Percentiles rank a stretch among this genome's conserved stretches.
phyloP scores from a whole-genome alignment of 2,797 vertebrate species.

The Sparidentex hasta region DNA sequence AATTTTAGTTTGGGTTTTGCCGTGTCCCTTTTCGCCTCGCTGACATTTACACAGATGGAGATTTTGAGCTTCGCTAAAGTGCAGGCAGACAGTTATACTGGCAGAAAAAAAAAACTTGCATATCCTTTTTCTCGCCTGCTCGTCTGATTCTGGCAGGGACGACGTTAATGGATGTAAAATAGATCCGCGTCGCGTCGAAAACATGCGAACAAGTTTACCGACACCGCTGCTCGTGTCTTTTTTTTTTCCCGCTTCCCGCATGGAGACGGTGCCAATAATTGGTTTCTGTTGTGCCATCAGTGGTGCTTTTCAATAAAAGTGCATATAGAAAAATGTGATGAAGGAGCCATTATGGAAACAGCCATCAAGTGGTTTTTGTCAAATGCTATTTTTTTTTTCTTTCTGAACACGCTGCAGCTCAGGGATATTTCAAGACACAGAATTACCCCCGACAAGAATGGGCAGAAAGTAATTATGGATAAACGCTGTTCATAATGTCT shows the following conservation, averaged over 20 bases:
- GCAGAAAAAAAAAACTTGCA: constrained; percentile 26
- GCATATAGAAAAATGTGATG: constrained; percentile 58
- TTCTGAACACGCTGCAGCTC: constrained; percentile 50
- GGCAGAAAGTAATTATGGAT: constrained; percentile 67
- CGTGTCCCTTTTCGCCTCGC: constrained; percentile 51
- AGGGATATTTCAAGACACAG: constrained; percentile 68
- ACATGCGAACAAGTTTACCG: constrained; percentile 23
- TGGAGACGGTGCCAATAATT: constrained; percentile 50
- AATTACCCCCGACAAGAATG: constrained; percentile 61
- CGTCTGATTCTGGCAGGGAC: constrained; percentile 19
- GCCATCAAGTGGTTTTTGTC: constrained; percentile 59
- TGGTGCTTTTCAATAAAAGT: constrained; percentile 44
- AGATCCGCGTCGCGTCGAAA: constrained; percentile 17
- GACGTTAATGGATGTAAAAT: constrained; percentile 21
- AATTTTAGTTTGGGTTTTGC: constrained; percentile 27
- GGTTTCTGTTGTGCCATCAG: constrained; percentile 51
- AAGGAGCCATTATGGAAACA: constrained; percentile 72
- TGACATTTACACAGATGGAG: constrained; percentile 46
- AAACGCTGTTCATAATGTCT: constrained; percentile 58
- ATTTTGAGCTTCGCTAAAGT: constrained; percentile 32
- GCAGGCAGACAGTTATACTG: background rate
- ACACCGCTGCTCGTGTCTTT: constrained; percentile 14
- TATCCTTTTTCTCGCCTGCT: constrained; percentile 38
- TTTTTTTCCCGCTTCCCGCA: constrained; percentile 11
- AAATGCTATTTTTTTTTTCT: constrained; percentile 56